Percentiles rank a stretch among this genome's conserved stretches.
Evolutionary conservation across 2,797 vertebrate species (phyloP).

Genomic region (Clarias pachynema): DNA sequence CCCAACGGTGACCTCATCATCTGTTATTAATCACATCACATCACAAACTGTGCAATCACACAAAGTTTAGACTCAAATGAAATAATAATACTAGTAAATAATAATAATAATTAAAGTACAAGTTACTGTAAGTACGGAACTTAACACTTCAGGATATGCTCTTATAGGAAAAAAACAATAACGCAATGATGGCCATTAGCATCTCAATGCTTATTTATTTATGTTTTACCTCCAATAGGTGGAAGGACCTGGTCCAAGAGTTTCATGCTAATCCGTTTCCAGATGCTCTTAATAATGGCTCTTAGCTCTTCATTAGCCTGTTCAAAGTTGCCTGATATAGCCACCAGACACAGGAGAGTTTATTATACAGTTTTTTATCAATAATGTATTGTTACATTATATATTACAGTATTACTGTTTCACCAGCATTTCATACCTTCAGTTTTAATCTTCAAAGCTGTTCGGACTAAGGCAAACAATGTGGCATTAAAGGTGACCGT

Average conservation of each 20-base stretch:
- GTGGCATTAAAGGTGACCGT: conserved; percentile 98
- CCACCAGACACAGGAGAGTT: conserved; percentile 15
- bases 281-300: conserved; percentile 96
- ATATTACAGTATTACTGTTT: conserved; percentile 5
- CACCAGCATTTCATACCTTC: conserved; percentile 79
- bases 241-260: conserved; percentile 98
- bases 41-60: background rate
- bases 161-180: background rate
- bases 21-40: conserved; percentile 68
- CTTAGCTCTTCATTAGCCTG: conserved; percentile 95
- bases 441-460: conserved; percentile 97
- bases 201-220: background rate
- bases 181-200: background rate
- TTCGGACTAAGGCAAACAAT: conserved; percentile 94
- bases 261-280: conserved; percentile 99
- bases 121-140: background rate
- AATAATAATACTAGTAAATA: background rate
- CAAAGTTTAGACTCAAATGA: background rate
- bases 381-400: background rate
- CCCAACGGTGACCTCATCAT: conserved; percentile 98
- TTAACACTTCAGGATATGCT: background rate
- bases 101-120: background rate
- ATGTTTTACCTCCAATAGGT: conserved; percentile 87
- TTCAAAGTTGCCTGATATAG: conserved; percentile 90
- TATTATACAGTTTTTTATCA: background rate